Evolutionary conservation across 1,140 invertebrate species (phyloP).

Genomic region (Aradophagus sp.): DNA sequence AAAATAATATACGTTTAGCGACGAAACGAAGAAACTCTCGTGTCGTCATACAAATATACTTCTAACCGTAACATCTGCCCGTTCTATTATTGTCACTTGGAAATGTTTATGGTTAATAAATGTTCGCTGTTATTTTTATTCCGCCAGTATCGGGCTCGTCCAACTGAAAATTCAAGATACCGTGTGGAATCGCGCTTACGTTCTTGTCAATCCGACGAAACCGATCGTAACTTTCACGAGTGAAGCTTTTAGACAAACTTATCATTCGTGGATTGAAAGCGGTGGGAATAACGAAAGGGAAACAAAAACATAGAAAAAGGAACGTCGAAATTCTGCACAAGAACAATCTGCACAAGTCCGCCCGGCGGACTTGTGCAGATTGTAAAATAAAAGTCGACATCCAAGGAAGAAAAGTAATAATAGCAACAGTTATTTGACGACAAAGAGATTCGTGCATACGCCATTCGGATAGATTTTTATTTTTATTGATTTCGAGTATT

Average conservation of each 20-base stretch:
- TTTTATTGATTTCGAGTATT: conserved; percentile 33
- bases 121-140: conserved; percentile 49
- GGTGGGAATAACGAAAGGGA: too few species aligned
- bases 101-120: conserved; percentile 47
- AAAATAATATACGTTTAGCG: too few species aligned
- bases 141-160: conserved; percentile 30
- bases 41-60: conserved; percentile 7
- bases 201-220: conserved; percentile 46
- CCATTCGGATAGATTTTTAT: conserved; percentile 29
- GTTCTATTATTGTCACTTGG: conserved; percentile 14
- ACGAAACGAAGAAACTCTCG: neutral
- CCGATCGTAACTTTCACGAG: conserved; percentile 41
- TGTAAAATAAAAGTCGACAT: conserved; percentile 32
- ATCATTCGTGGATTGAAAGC: conserved; percentile 40
- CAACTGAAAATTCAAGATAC: conserved; percentile 54
- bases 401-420: conserved; percentile 31
- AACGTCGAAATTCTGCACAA: too few species aligned
- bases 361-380: conserved; percentile 26
- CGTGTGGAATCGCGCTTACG: conserved; percentile 36
- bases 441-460: conserved; percentile 32
- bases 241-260: conserved; percentile 41
- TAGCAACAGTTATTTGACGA: conserved; percentile 36
- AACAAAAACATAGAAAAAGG: too few species aligned
- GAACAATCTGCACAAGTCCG: too few species aligned
- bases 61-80: conserved; percentile 7